Conservation (phyloP, 53 echinoderm and acorn worm genomes). For the Echinarachnius parma region DNA sequence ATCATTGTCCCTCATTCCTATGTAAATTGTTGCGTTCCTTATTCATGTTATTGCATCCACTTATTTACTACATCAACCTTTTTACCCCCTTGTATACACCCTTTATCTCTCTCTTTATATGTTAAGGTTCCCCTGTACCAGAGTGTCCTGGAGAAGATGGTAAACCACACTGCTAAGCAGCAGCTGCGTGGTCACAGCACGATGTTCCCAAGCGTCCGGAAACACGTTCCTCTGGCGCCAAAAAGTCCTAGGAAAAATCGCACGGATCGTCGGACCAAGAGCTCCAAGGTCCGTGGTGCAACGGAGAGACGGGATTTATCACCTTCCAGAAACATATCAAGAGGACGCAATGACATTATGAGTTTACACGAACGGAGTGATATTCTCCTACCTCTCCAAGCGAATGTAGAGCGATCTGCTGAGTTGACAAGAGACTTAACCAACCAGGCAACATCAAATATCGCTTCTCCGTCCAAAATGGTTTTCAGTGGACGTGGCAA, state of each 20-base stretch:
- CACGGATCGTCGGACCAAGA: not conserved
- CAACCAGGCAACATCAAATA: not conserved
- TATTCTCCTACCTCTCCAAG: too few species aligned
- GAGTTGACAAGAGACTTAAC: too few species aligned
- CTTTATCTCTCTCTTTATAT: not conserved
- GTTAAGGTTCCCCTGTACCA: conserved; percentile 20
- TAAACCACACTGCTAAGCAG: not conserved
- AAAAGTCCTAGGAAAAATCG: not conserved
- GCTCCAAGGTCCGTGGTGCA: not conserved
- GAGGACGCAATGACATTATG: too few species aligned
- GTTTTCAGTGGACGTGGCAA: not conserved
- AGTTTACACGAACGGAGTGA: too few species aligned
- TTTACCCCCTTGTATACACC: too few species aligned
- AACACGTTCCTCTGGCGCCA: not conserved
- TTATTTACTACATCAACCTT: too few species aligned
- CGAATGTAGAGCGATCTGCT: too few species aligned
- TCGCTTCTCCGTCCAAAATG: not conserved
- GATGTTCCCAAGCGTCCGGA: not conserved
- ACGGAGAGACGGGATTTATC: not conserved
- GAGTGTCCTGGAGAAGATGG: conserved; percentile 1
- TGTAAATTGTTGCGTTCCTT: not conserved
- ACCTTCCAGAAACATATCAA: too few species aligned
- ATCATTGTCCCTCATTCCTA: not conserved
- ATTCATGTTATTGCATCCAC: not conserved
- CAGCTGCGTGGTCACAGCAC: not conserved